A percentile compares a stretch with the other conserved stretches of the same genome.
Evolutionary conservation across 2,797 vertebrate genomes (phyloP).

Genomic region (Macropus fuliginosus): DNA sequence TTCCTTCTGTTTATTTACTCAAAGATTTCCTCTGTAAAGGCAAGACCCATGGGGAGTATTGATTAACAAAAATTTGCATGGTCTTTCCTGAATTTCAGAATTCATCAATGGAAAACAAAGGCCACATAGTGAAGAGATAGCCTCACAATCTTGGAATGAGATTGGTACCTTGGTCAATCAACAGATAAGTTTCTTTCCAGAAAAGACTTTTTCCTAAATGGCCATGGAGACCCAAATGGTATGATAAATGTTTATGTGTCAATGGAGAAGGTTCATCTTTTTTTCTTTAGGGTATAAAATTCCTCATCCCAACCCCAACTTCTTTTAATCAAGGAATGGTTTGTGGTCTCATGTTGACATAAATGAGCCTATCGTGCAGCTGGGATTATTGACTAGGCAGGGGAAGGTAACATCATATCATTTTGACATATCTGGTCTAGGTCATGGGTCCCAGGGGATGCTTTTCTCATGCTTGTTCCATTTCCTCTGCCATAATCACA

Average conservation of each 20-base stretch:
- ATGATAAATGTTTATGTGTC: background rate
- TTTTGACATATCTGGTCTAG: background rate
- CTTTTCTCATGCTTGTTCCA: background rate
- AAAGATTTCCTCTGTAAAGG: background rate
- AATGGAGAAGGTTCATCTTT: background rate
- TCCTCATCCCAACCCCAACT: background rate
- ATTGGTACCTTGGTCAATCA: background rate
- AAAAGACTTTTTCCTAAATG: background rate
- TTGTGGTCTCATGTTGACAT: background rate
- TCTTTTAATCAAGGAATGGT: background rate
- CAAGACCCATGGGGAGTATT: background rate
- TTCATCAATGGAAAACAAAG: background rate
- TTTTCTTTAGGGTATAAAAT: background rate
- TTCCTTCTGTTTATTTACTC: background rate
- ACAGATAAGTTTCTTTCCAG: background rate
- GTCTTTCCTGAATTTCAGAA: background rate
- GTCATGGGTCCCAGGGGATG: background rate
- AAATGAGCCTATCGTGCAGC: background rate
- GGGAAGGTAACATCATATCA: background rate
- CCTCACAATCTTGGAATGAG: background rate
- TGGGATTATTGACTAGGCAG: background rate
- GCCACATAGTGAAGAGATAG: background rate
- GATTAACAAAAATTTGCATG: background rate
- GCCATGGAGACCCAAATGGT: background rate
- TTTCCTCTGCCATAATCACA: fast-evolving